phyloP scores from a whole-genome alignment of 2,797 vertebrate genomes.

The Dendrocincla fuliginosa region DNA sequence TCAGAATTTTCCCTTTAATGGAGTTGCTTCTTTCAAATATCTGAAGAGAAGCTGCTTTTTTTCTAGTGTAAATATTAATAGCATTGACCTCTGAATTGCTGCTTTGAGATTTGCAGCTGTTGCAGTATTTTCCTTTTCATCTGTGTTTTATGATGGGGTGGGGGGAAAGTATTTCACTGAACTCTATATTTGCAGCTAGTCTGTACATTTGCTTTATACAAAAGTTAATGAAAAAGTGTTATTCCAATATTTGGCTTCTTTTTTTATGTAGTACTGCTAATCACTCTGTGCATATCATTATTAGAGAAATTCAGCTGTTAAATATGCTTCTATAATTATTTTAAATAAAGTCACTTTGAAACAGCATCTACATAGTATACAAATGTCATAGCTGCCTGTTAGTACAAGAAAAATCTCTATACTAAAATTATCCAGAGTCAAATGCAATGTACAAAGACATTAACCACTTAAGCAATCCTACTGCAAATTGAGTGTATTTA shows the following conservation, averaged over 20 bases:
- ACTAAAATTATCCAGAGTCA: background rate
- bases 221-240: background rate
- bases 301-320: background rate
- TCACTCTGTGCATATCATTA: background rate
- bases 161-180: background rate
- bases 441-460: background rate
- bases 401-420: background rate
- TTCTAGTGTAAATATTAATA: background rate
- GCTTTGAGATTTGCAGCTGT: conserved; percentile 9
- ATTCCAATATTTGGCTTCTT: background rate
- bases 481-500: background rate
- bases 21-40: background rate
- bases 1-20: background rate
- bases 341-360: background rate
- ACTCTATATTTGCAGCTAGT: background rate
- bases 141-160: background rate
- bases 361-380: background rate
- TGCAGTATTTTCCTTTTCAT: background rate
- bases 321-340: background rate
- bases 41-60: background rate
- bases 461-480: background rate
- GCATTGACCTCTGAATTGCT: background rate
- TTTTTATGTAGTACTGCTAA: background rate
- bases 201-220: background rate
- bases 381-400: background rate